Base-by-base conservation (phyloP, 2,888 invertebrate species). In the Conops quadrifasciatus region DNA sequence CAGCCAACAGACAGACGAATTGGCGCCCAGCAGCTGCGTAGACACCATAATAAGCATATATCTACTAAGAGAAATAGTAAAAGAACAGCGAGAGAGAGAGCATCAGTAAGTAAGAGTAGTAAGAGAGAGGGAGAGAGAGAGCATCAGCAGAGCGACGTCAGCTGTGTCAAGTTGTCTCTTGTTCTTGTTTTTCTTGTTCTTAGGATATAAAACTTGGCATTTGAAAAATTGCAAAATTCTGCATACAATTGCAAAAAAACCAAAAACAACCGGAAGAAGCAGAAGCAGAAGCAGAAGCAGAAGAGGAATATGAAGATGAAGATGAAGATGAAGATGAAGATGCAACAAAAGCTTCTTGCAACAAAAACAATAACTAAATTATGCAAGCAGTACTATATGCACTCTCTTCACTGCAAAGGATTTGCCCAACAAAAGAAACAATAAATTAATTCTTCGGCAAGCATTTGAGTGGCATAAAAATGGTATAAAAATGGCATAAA, bases 1-100 rank as follows among this genome's bases (percentile, higher is more conserved):
- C 79, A 49, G 11, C 45, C 28, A 45, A 19, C 49, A 64, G 51
- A 43, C 63, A 63, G 51, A 66, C 66, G 53, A 66, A 53, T 53
- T 36, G 53, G 66, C 66, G 66, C 66, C 66, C 16, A 16, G 9
- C 36, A 36, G 66, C 36, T 36, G 51, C 36, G 53, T 19, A 66
- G 66, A 66, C 66, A 53, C 51, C 36, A 36, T 66, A 53, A 66
- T 66, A 66, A 66, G 66, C 53, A 53, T 7, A 43, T 36, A 21
- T n/a, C n/a, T n/a, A n/a, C n/a, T n/a, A n/a, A n/a, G 24, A 58
- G 36, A 9, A 28, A 58, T 28, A 28, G 26, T n/a, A n/a, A 58
- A 24, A 58, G 58, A 2, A 58, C 26, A 58, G 26, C 15, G 58
- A 2, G 24, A 24, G 13, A 9, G 3, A 58, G 26, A 28, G 15